A percentile compares a stretch with the other conserved stretches of the same genome.
Conservation (phyloP, 2,797 vertebrate species). For the Smutsia gigantea region DNA sequence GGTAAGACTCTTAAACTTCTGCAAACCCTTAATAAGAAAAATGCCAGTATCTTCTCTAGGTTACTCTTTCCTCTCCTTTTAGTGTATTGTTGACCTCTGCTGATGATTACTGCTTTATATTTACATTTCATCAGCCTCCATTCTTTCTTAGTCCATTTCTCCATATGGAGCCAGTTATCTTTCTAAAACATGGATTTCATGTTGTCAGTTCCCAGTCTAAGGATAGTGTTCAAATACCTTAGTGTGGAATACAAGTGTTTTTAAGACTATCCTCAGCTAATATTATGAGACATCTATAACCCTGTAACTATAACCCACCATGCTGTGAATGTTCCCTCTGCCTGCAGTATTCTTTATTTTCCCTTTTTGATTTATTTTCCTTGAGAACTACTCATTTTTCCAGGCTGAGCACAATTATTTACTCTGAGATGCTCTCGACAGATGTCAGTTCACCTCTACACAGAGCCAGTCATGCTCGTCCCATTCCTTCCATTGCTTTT, state of each 20-base stretch:
- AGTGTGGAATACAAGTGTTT: background rate
- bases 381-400: background rate
- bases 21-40: conserved; percentile 29
- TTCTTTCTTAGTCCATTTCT: conserved; percentile 20
- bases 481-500: conserved; percentile 7
- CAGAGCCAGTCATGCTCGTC: background rate
- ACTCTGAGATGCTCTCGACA: conserved; percentile 6
- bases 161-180: background rate
- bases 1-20: background rate
- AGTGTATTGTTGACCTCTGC: background rate
- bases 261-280: background rate
- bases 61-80: background rate
- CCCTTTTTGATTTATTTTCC: conserved; percentile 6
- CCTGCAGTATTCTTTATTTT: background rate
- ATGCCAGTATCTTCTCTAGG: background rate
- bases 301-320: background rate
- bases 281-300: background rate
- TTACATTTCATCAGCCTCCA: background rate
- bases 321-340: background rate
- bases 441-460: background rate
- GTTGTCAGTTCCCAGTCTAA: background rate
- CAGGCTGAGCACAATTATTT: conserved; percentile 17
- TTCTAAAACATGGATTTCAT: background rate
- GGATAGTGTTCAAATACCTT: background rate
- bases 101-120: conserved; percentile 20